Conservation (phyloP, 2,888 invertebrate species). For the Leptopterna dolabrata region DNA sequence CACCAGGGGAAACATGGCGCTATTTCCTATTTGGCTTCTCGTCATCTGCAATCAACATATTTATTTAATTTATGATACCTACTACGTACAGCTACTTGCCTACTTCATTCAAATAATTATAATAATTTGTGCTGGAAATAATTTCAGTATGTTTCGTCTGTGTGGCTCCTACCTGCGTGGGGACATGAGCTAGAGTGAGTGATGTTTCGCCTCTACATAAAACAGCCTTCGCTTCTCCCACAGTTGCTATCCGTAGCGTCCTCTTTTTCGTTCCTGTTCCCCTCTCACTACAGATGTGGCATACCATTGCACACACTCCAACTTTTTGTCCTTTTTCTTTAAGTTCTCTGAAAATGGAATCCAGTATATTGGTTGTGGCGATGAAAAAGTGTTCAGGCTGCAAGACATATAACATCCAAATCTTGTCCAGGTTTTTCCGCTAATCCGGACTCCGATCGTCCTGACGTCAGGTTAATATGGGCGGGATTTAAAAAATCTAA, state of each 20-base stretch:
- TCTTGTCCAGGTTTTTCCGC: too few species aligned
- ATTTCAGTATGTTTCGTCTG: too few species aligned
- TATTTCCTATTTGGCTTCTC: conserved; percentile 75
- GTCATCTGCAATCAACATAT: conserved; percentile 64
- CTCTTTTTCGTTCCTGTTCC: conserved; percentile 70
- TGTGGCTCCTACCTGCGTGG: conserved; percentile 60
- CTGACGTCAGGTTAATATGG: too few species aligned
- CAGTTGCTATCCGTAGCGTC: conserved; percentile 78
- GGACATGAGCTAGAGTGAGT: conserved; percentile 63
- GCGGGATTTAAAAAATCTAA: too few species aligned
- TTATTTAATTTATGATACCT: not conserved
- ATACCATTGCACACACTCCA: conserved; percentile 79
- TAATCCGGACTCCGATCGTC: too few species aligned
- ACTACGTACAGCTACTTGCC: too few species aligned
- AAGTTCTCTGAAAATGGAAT: conserved; percentile 69
- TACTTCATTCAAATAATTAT: too few species aligned
- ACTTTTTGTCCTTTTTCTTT: conserved; percentile 80
- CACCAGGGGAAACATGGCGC: conserved; percentile 75
- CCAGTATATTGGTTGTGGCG: too few species aligned
- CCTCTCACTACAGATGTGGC: conserved; percentile 77
- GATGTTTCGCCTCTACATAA: conserved; percentile 69
- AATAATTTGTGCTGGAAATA: too few species aligned
- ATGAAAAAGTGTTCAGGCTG: not conserved
- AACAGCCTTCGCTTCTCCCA: conserved; percentile 82
- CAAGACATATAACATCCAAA: too few species aligned